phyloP scores from a whole-genome alignment of 2,888 invertebrate species.

The Drosophila picticornis region DNA sequence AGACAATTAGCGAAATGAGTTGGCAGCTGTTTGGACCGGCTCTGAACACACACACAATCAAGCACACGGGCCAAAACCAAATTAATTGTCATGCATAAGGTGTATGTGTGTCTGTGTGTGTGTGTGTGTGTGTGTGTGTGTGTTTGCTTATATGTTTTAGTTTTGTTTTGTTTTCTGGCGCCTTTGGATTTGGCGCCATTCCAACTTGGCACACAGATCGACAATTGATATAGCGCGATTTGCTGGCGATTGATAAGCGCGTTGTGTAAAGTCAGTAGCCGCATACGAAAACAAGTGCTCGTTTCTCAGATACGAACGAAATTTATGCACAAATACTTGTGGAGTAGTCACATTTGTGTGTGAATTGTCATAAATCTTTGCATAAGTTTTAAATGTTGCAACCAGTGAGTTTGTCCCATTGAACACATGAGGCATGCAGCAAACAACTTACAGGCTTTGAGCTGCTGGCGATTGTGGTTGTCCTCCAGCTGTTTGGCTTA shows the following conservation, averaged over 20 bases:
- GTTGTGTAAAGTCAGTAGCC: conserved; percentile 34
- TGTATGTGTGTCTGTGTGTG: conserved; percentile 32
- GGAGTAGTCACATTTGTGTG: conserved; percentile 48
- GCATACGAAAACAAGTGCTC: not conserved
- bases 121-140: conserved; percentile 44
- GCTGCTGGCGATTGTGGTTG: conserved; percentile 75
- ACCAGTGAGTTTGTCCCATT: conserved; percentile 12
- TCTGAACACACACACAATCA: conserved; percentile 1
- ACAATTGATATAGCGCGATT: conserved; percentile 49
- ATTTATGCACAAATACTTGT: conserved; percentile 1
- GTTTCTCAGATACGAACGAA: conserved; percentile 13
- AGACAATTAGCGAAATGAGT: conserved; percentile 77
- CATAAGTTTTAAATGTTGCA: conserved; percentile 48
- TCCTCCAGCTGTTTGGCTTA: conserved; percentile 61
- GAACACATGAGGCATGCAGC: conserved; percentile 23
- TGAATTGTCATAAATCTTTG: conserved; percentile 73
- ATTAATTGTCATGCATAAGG: conserved; percentile 78
- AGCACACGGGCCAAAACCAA: conserved; percentile 64
- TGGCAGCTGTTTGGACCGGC: conserved; percentile 50
- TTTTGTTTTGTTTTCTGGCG: conserved; percentile 51
- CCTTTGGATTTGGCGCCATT: conserved; percentile 66
- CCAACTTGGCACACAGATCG: conserved; percentile 69
- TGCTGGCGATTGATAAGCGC: conserved; percentile 47
- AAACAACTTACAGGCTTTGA: conserved; percentile 27
- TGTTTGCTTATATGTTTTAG: conserved; percentile 44